Evolutionary conservation across 2,113 vertebrate genomes (phyloP).

Genomic region (Calonectris borealis): DNA sequence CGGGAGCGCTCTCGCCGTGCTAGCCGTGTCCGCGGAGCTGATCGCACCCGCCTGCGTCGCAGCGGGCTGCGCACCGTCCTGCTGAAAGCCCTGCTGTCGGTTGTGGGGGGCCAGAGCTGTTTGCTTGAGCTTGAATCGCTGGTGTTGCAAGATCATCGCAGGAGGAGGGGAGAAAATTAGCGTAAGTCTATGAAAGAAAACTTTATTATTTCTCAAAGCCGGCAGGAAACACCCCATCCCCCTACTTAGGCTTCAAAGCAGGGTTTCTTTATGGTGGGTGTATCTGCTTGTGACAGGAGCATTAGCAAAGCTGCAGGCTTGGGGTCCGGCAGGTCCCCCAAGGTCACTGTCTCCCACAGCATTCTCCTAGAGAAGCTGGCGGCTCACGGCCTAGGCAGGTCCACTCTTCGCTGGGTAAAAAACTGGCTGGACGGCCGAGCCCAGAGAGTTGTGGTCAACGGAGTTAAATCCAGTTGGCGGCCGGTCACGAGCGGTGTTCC

Average conservation of each 20-base stretch:
- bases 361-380: too few species aligned
- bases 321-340: background rate
- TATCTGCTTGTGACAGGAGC: background rate
- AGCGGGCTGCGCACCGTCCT: background rate
- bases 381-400: too few species aligned
- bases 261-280: background rate
- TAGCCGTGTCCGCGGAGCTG: background rate
- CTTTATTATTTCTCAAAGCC: background rate
- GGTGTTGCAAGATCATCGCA: background rate
- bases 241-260: background rate
- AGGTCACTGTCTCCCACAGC: too few species aligned
- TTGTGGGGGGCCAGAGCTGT: background rate
- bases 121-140: background rate
- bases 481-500: too few species aligned
- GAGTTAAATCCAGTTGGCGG: too few species aligned
- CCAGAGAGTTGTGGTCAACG: too few species aligned
- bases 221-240: background rate
- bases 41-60: accelerated
- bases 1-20: background rate
- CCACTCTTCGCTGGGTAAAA: too few species aligned
- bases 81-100: background rate
- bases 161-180: background rate
- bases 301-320: background rate
- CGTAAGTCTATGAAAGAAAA: background rate
- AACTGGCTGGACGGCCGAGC: too few species aligned